These are phyloP conservation scores for Sericinus montela DNA, from an alignment of 2,888 invertebrate genomes.

Conservation along the genomic window DNA sequence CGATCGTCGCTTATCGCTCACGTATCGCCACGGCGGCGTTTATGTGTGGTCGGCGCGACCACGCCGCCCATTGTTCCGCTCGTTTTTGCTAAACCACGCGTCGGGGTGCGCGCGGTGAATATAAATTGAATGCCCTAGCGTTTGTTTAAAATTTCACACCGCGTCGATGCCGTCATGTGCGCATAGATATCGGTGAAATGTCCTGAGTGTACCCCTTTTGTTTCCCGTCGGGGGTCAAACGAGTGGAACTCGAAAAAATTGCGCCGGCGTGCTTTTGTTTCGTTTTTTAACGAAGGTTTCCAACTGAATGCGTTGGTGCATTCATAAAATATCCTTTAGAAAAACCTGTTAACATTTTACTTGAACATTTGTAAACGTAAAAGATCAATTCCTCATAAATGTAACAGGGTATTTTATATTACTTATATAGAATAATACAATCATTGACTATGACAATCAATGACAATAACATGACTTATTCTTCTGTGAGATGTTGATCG, in stretches of 20 bases:
- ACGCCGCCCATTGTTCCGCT: slow-evolving; percentile 34
- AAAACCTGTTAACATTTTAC: not conserved
- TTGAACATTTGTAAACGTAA: no score
- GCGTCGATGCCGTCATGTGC: slow-evolving; percentile 34
- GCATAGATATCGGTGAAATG: slow-evolving; percentile 33
- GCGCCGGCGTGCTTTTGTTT: not conserved
- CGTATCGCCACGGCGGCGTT: slow-evolving; percentile 28
- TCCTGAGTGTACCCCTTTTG: slow-evolving; percentile 23
- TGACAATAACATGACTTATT: no score
- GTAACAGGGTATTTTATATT: no score
- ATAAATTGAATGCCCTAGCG: slow-evolving; percentile 53
- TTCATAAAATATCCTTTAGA: not conserved
- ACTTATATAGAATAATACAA: no score
- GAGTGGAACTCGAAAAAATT: slow-evolving; percentile 15
- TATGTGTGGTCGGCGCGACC: slow-evolving; percentile 30
- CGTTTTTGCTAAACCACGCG: slow-evolving; percentile 47
- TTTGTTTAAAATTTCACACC: slow-evolving; percentile 54
- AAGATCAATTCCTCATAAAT: no score
- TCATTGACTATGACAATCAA: no score
- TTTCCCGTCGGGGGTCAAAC: slow-evolving; percentile 18
- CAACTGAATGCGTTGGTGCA: not conserved
- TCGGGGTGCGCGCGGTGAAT: slow-evolving; percentile 43
- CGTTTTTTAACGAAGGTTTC: not conserved
- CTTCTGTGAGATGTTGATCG: no score
- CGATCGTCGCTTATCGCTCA: slow-evolving; percentile 56